phyloP scores from a whole-genome alignment of 2,888 invertebrate genomes.

The Beris morrisii region DNA sequence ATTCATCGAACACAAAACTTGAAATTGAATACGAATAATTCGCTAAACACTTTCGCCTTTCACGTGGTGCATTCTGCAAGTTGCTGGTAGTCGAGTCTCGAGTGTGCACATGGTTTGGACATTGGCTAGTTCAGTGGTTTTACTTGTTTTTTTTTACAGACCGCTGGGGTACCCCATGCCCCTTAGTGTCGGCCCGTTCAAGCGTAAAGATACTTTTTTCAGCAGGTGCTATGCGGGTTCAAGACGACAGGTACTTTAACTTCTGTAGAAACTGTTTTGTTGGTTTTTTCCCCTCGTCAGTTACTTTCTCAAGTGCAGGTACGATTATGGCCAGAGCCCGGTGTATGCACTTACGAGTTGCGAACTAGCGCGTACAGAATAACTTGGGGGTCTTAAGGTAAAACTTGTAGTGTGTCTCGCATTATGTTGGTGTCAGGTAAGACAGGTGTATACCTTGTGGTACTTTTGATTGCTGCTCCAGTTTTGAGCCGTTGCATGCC shows the following conservation, averaged over 20 bases:
- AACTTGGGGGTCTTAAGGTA: too few species aligned
- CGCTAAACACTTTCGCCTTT: slow-evolving; percentile 25
- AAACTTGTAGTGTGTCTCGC: too few species aligned
- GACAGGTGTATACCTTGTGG: too few species aligned
- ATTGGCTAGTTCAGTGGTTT: slow-evolving; percentile 16
- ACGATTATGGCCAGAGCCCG: too few species aligned
- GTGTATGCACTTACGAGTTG: too few species aligned
- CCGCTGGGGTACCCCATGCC: slow-evolving; percentile 1
- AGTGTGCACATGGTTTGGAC: neutral
- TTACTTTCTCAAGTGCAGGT: slow-evolving; percentile 24
- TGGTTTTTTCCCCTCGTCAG: slow-evolving; percentile 6
- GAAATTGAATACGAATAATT: neutral
- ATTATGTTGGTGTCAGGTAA: too few species aligned
- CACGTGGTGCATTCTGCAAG: slow-evolving; percentile 6
- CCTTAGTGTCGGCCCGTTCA: slow-evolving; percentile 1
- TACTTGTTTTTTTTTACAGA: slow-evolving; percentile 1
- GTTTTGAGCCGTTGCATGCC: neutral
- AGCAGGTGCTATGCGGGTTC: slow-evolving; percentile 25
- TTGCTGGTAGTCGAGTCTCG: neutral
- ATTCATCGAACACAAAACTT: slow-evolving; percentile 18
- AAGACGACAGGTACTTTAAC: slow-evolving; percentile 20
- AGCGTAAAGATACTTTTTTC: slow-evolving; percentile 5
- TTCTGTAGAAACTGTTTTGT: slow-evolving; percentile 8
- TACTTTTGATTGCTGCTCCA: neutral
- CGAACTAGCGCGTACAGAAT: too few species aligned